Evolutionary conservation across 2,113 vertebrate genomes (phyloP), one percentile per base, ranked within the genome.

Genomic region (Cololabis saira): DNA sequence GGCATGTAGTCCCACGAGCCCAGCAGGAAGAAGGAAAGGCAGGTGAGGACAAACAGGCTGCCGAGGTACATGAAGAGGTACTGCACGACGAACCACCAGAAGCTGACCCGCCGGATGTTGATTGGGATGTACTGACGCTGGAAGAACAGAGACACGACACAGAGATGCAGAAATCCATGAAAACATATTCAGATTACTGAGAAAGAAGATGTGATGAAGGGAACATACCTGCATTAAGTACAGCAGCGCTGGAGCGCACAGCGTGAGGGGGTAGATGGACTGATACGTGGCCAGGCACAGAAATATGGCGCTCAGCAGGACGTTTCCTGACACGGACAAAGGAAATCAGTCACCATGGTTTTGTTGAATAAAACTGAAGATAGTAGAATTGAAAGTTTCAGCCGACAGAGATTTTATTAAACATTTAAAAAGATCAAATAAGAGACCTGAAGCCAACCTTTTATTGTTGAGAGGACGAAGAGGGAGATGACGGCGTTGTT

Each of bases 11-110:
- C 96, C 97, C 97, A 99, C 21, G 96, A 97, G 84, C 93, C 96
- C 61, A 99, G 95, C 77, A 99, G 93, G 92, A 99, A 99, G 84
- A 99, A 99, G 57, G 97, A 99, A 17, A 98, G 96, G 68, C 95
- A 93, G 76, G 96, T 19, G 59, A 96, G 91, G 61, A 99, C 95
- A 4, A 92, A 76, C 12, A 99, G 91, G 85, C 96, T 96, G 78
- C 97, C 97, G 53, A 95, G 78, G 81, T 94, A 99, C 89, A 99
- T 93, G 83, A 94, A 92, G 67, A 89, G 76, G 33, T 97, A 99
- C 83, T 99, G 95, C 27, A 85, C 56, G 12, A 93, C 89, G 82
- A 95, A 95, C 80, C 95, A 81, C 97, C 96, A 98, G 91, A 99
- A 99, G 60, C 93, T 93, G 63, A 21, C 48, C 1, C 88, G 73